Conservation (phyloP, 2,797 vertebrate species). For the Poeciliopsis presidionis region DNA sequence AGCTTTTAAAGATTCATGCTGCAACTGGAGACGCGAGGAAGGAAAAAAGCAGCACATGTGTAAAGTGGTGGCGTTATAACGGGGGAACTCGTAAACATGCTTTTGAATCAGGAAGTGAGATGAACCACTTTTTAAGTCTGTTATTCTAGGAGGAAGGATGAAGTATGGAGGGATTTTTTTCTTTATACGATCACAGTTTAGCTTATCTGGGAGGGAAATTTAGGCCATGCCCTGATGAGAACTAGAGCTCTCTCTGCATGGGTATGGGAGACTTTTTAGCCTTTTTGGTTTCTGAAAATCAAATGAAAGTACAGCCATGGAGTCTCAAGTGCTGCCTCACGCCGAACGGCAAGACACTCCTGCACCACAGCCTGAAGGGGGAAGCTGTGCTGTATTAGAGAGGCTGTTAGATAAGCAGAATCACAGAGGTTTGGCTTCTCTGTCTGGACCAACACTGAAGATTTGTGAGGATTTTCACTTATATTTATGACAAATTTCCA, state of each 20-base stretch:
- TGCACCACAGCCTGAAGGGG: background rate
- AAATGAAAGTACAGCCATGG: background rate
- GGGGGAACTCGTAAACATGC: background rate
- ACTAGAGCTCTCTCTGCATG: slow-evolving; percentile 52
- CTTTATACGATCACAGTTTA: slow-evolving; percentile 13
- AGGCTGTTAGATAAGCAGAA: slow-evolving; percentile 5
- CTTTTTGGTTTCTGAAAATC: background rate
- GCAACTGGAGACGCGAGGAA: slow-evolving; percentile 25
- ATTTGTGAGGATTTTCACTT: background rate
- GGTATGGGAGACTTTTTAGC: slow-evolving; percentile 22
- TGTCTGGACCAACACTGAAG: background rate
- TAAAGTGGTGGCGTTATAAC: background rate
- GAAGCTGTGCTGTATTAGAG: background rate
- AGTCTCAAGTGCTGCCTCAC: background rate
- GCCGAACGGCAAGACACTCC: background rate
- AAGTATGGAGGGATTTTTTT: background rate
- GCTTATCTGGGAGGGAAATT: slow-evolving; percentile 50
- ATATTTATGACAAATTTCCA: background rate
- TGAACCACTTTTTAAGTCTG: background rate
- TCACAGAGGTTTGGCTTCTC: background rate
- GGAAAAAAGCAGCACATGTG: background rate
- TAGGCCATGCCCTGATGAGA: slow-evolving; percentile 50
- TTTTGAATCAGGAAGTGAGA: background rate
- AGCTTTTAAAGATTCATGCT: slow-evolving; percentile 43
- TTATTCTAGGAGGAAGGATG: background rate